These are phyloP conservation scores for Chloebia gouldiae DNA, from an alignment of 2,113 vertebrate species.

Conservation along the genomic window DNA sequence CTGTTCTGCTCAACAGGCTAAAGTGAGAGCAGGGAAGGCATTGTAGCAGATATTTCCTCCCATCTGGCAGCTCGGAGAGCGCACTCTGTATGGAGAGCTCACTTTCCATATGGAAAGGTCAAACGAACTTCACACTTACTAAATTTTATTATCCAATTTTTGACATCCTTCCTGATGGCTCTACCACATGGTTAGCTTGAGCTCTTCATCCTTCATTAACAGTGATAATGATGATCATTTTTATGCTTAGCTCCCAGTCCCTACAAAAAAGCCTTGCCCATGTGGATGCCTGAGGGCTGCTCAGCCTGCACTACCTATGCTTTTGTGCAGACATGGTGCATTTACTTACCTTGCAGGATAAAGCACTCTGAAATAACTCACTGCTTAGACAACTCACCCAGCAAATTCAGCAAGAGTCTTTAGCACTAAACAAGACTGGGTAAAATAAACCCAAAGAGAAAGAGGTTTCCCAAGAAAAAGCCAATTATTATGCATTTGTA, in stretches of 20 bases:
- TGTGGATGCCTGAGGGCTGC: background rate
- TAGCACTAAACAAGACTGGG: background rate
- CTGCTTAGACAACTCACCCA: background rate
- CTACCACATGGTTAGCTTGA: background rate
- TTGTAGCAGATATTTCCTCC: background rate
- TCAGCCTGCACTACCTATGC: background rate
- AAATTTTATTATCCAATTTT: constrained; percentile 15
- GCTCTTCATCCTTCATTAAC: constrained; percentile 24
- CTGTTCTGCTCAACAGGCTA: background rate
- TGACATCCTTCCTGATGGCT: constrained; percentile 17
- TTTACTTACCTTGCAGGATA: background rate
- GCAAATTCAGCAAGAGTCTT: background rate
- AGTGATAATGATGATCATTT: constrained; percentile 2
- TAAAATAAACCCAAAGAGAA: background rate
- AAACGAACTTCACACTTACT: background rate
- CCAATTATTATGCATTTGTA: background rate
- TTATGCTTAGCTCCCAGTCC: background rate
- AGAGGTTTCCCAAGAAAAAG: background rate
- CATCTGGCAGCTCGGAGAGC: background rate
- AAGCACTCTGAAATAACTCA: background rate
- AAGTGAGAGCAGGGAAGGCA: background rate
- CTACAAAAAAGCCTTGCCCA: background rate
- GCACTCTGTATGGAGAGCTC: background rate
- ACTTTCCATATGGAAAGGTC: background rate
- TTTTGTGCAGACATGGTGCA: background rate